Conservation (phyloP, 2,888 invertebrate species). For the Morpho helenor region DNA sequence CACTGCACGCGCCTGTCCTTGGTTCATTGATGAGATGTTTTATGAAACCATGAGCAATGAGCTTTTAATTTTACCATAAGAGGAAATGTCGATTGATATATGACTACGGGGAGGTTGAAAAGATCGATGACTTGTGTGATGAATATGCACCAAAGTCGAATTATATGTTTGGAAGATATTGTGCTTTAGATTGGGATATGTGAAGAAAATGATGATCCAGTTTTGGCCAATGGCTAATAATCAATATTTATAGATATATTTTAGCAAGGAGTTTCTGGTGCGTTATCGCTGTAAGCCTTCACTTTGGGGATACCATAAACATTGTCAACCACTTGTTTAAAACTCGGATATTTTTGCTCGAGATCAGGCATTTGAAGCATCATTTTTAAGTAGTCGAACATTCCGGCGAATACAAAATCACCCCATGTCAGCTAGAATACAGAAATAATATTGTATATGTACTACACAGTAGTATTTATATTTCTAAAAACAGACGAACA, state of each 20-base stretch:
- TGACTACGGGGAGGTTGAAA: too few relatives aligned
- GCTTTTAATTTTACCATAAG: too few relatives aligned
- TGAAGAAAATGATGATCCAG: too few relatives aligned
- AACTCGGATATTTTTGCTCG: conserved; percentile 52
- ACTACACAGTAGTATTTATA: background rate
- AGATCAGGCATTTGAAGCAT: conserved; percentile 39
- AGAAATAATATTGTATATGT: background rate
- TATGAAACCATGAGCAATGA: too few relatives aligned
- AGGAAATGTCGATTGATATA: too few relatives aligned
- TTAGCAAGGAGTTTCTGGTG: conserved; percentile 17
- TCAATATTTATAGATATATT: background rate
- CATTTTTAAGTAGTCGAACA: conserved; percentile 66
- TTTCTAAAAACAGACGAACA: background rate
- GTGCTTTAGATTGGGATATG: too few relatives aligned
- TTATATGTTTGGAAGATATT: too few relatives aligned
- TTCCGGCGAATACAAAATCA: conserved; percentile 73
- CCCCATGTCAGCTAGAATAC: conserved; percentile 74
- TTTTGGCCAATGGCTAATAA: too few relatives aligned
- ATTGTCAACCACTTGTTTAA: conserved; percentile 53
- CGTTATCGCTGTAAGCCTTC: conserved; percentile 19
- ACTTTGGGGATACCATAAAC: conserved; percentile 46
- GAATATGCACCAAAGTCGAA: too few relatives aligned
- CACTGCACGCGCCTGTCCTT: too few relatives aligned
- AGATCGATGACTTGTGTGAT: too few relatives aligned
- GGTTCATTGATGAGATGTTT: too few relatives aligned